These are phyloP conservation scores for Copidosoma aretas DNA, from an alignment of 2,888 invertebrate genomes.

Conservation along the genomic window DNA sequence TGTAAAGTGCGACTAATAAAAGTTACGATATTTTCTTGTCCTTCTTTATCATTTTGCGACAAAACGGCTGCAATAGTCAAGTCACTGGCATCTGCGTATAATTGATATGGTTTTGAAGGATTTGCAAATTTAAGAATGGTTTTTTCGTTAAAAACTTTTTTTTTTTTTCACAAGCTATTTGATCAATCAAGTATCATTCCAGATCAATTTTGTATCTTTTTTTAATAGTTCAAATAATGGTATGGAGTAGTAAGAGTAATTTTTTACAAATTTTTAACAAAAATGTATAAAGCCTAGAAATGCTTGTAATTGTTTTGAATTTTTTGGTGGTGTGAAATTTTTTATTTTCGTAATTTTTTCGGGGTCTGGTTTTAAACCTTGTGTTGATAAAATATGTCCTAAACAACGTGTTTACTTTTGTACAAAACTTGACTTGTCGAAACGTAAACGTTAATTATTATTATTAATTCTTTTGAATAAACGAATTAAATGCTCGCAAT, in stretches of 20 bases:
- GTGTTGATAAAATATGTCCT: background rate
- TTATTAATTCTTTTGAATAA: background rate
- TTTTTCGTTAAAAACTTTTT: conserved; percentile 35
- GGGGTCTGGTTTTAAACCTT: conserved; percentile 9
- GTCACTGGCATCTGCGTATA: conserved; percentile 41
- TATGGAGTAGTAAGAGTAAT: conserved; percentile 13
- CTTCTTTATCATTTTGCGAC: conserved; percentile 16
- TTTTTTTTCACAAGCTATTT: conserved; percentile 27
- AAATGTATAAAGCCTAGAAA: conserved; percentile 32
- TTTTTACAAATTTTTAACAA: conserved; percentile 29
- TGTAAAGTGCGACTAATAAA: background rate
- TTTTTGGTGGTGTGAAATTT: conserved; percentile 21
- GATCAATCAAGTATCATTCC: conserved; percentile 23
- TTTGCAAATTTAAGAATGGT: conserved; percentile 13
- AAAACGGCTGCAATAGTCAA: conserved; percentile 26
- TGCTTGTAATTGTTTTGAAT: conserved; percentile 24
- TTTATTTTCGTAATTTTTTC: conserved; percentile 27
- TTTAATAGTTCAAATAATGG: conserved; percentile 34
- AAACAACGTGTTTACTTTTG: background rate
- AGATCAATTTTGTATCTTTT: conserved; percentile 29
- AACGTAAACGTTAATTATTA: conserved; percentile 43
- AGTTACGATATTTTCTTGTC: background rate
- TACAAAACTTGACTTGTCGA: conserved; percentile 65
- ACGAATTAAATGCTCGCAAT: background rate
- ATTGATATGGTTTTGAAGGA: conserved; percentile 17